Evolutionary conservation across 2,113 vertebrate genomes (phyloP).

Genomic region (human (Homo sapiens)): GRCh38 chr5:135603501-135604000

Average conservation of each 20-base stretch:
- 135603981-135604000: background rate
- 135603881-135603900: background rate
- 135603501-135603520: background rate
- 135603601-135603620: background rate
- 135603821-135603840: background rate
- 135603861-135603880: background rate
- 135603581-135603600: background rate
- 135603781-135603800: background rate
- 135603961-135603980: background rate
- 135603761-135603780: background rate
- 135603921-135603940: background rate
- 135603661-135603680: background rate
- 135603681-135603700: background rate
- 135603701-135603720: background rate
- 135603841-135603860: background rate
- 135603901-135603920: background rate
- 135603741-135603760: background rate
- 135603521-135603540: background rate
- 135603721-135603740: background rate
- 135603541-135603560: background rate
- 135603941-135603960: background rate
- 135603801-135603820: fast-evolving
- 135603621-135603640: background rate
- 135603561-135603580: background rate
- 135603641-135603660: background rate